These are phyloP conservation scores for Emmelina monodactyla DNA, from an alignment of 2,888 invertebrate genomes.

Conservation along the genomic window DNA sequence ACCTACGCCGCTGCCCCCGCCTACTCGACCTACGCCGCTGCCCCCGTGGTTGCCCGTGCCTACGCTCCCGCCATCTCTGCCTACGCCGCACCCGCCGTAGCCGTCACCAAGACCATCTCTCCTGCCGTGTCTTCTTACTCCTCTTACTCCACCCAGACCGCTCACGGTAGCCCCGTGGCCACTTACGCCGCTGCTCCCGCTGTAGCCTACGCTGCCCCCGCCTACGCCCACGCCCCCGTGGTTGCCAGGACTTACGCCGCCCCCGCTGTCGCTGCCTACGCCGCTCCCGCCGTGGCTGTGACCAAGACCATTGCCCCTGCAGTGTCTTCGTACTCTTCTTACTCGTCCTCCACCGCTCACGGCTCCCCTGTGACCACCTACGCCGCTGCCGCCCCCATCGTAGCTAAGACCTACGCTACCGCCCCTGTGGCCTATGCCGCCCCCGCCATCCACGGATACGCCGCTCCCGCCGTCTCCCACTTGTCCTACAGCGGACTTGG, in stretches of 20 bases:
- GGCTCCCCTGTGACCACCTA: slow-evolving; percentile 21
- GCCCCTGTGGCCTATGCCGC: slow-evolving; percentile 25
- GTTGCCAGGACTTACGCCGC: slow-evolving; percentile 25
- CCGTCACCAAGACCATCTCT: slow-evolving; percentile 25
- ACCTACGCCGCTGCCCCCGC: slow-evolving; percentile 28
- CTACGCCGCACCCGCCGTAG: slow-evolving; percentile 24
- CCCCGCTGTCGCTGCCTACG: slow-evolving; percentile 16
- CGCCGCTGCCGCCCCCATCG: slow-evolving; percentile 17
- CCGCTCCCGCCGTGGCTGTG: slow-evolving; percentile 22
- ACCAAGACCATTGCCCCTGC: slow-evolving; percentile 28
- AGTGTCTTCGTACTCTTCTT: slow-evolving; percentile 22
- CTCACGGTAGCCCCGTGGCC: slow-evolving; percentile 26
- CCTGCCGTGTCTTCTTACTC: slow-evolving; percentile 54
- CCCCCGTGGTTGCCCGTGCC: slow-evolving; percentile 22
- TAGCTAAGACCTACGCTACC: slow-evolving; percentile 24
- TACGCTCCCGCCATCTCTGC: slow-evolving; percentile 37
- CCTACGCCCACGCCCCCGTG: slow-evolving; percentile 22
- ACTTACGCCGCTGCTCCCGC: slow-evolving; percentile 27
- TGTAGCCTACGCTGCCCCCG: slow-evolving; percentile 21
- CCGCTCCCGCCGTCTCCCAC: slow-evolving; percentile 63
- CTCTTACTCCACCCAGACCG: slow-evolving; percentile 25
- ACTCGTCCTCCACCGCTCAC: slow-evolving; percentile 29
- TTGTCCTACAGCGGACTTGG: slow-evolving; percentile 32
- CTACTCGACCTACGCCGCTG: slow-evolving; percentile 21
- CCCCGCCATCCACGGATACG: slow-evolving; percentile 41